Evolutionary conservation across 2,797 vertebrate genomes (phyloP).

Genomic region (Pristis pectinata): DNA sequence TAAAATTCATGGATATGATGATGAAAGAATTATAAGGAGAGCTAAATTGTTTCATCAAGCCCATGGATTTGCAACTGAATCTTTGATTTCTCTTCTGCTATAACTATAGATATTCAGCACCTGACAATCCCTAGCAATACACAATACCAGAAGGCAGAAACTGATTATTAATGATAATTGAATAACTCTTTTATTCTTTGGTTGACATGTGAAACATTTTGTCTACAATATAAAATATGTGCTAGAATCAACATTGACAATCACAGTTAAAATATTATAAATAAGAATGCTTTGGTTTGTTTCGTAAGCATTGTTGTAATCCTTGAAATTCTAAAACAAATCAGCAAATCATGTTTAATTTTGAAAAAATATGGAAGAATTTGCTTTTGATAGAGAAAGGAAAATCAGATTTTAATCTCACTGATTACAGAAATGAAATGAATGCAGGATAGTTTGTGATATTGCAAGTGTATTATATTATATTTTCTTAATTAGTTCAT

Average conservation of each 20-base stretch:
- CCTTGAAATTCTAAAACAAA: background rate
- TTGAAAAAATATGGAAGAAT: background rate
- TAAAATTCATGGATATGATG: slow-evolving; percentile 27
- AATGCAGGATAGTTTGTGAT: background rate
- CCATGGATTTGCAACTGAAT: slow-evolving; percentile 2
- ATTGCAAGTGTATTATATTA: slow-evolving; percentile 12
- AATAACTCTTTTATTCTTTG: background rate
- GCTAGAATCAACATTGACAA: background rate
- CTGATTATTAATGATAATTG: background rate
- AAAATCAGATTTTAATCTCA: slow-evolving; percentile 9
- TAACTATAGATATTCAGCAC: background rate
- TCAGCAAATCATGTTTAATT: background rate
- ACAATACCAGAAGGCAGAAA: background rate
- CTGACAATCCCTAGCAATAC: background rate
- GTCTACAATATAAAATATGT: background rate
- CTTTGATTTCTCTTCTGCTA: background rate
- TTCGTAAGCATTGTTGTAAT: background rate
- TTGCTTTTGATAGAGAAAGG: background rate
- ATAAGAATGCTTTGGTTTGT: background rate
- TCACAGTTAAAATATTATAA: background rate
- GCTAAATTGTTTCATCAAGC: slow-evolving; percentile 5
- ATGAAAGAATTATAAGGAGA: slow-evolving; percentile 7
- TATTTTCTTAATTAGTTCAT: slow-evolving; percentile 22
- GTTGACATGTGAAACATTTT: slow-evolving; percentile 4
- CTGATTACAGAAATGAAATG: slow-evolving; percentile 19